Percentiles rank a stretch among this genome's conserved stretches.
These are phyloP conservation scores for Tuberolachnus salignus DNA, from an alignment of 2,888 invertebrate species.

Conservation along the genomic window DNA sequence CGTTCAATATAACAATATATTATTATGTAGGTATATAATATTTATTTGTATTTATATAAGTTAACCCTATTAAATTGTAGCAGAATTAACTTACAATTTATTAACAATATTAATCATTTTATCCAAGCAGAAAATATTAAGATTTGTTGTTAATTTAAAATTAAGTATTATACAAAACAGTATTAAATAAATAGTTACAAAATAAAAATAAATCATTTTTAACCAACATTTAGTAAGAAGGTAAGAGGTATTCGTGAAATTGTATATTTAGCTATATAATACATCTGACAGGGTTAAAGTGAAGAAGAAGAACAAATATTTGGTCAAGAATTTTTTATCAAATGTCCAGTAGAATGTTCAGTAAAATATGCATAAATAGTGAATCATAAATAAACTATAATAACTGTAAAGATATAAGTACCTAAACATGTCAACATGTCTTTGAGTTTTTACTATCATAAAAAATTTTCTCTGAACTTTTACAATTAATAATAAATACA, in stretches of 20 bases:
- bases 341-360: not conserved
- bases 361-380: not conserved
- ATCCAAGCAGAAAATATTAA: constrained; percentile 42
- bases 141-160: constrained; percentile 36
- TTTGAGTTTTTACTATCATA: not conserved
- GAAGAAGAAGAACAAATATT: constrained; percentile 28
- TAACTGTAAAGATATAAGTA: not conserved
- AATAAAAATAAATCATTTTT: constrained; percentile 9
- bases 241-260: not conserved
- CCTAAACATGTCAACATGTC: not conserved
- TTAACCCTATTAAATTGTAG: constrained; percentile 23
- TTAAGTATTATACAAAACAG: constrained; percentile 29
- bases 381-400: not conserved
- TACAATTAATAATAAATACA: not conserved
- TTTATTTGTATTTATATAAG: constrained; percentile 24
- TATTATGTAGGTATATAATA: not conserved
- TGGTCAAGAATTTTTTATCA: not conserved
- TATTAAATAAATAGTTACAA: constrained; percentile 26
- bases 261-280: not conserved
- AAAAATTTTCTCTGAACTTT: not conserved
- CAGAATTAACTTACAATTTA: not conserved
- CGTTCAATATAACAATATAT: constrained; percentile 24
- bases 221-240: not conserved
- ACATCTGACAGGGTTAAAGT: constrained; percentile 6
- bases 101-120: constrained; percentile 49